phyloP scores from a whole-genome alignment of 2,797 vertebrate genomes.

The Taenioides sp. region DNA sequence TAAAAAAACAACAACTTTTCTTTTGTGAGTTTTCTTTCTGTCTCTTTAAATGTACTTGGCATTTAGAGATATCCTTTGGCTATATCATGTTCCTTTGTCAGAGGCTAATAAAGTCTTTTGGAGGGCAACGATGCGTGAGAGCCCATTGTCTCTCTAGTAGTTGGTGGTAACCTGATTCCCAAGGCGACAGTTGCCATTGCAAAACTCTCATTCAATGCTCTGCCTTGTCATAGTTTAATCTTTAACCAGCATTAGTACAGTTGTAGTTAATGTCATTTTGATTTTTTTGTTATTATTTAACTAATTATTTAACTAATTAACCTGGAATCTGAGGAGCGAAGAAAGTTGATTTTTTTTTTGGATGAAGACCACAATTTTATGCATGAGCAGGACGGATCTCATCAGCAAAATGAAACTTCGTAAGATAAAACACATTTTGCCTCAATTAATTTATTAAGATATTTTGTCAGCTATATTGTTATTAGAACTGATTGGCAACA shows the following conservation, averaged over 20 bases:
- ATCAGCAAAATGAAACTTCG: conserved; percentile 65
- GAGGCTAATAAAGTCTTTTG: conserved; percentile 29
- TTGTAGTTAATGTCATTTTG: neutral
- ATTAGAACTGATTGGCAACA: neutral
- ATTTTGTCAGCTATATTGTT: neutral
- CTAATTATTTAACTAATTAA: conserved; percentile 10
- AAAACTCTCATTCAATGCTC: conserved; percentile 43
- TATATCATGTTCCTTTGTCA: conserved; percentile 27
- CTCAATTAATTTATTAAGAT: neutral
- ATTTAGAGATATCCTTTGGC: conserved; percentile 12
- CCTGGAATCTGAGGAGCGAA: neutral
- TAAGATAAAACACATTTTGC: conserved; percentile 47
- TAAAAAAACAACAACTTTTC: conserved; percentile 52
- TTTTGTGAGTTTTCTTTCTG: conserved; percentile 13
- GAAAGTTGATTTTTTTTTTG: conserved; percentile 8
- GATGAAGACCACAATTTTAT: neutral
- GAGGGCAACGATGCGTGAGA: conserved; percentile 30
- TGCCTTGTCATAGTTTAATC: conserved; percentile 39
- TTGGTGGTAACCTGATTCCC: conserved; percentile 57
- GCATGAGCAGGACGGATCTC: conserved; percentile 15
- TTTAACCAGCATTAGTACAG: conserved; percentile 29
- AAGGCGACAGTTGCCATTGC: conserved; percentile 69
- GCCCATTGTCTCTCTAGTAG: conserved; percentile 33
- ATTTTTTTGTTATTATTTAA: neutral
- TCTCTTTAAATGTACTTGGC: conserved; percentile 4